Evolutionary conservation across 2,888 invertebrate genomes (phyloP).

Genomic region (Antheraea assamensis): DNA sequence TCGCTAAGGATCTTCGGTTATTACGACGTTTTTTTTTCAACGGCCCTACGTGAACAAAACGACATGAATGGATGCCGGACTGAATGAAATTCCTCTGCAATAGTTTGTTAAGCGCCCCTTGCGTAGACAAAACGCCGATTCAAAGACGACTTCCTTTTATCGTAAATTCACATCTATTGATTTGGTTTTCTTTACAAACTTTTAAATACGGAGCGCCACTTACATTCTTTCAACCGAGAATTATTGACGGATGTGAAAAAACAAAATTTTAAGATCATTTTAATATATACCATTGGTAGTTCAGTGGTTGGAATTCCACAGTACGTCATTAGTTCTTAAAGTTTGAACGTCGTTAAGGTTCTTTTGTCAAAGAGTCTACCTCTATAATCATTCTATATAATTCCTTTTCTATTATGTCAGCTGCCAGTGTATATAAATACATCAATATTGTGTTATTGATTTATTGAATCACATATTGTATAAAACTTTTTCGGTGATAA

Average conservation of each 20-base stretch:
- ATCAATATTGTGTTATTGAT: too few relatives aligned
- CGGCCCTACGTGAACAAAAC: constrained; percentile 59
- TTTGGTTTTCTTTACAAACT: constrained; percentile 28
- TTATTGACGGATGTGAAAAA: background rate
- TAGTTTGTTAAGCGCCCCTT: constrained; percentile 64
- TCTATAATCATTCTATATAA: too few relatives aligned
- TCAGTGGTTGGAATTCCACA: too few relatives aligned
- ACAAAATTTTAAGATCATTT: background rate
- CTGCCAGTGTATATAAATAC: too few relatives aligned
- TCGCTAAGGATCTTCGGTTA: constrained; percentile 61
- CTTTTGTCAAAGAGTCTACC: too few relatives aligned
- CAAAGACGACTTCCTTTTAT: constrained; percentile 62
- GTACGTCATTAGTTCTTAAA: too few relatives aligned
- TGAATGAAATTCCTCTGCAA: constrained; percentile 74
- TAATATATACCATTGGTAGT: background rate
- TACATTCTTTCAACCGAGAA: background rate
- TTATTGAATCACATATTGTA: too few relatives aligned
- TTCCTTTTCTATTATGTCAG: too few relatives aligned
- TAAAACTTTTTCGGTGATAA: too few relatives aligned
- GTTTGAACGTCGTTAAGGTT: too few relatives aligned
- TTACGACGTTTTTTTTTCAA: constrained; percentile 53
- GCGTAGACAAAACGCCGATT: constrained; percentile 52
- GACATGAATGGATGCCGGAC: constrained; percentile 59
- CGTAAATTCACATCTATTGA: constrained; percentile 51
- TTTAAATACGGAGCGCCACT: constrained; percentile 10